These are phyloP conservation scores for Zelostemma sp. DNA, from an alignment of 1,140 invertebrate species.

Conservation along the genomic window DNA sequence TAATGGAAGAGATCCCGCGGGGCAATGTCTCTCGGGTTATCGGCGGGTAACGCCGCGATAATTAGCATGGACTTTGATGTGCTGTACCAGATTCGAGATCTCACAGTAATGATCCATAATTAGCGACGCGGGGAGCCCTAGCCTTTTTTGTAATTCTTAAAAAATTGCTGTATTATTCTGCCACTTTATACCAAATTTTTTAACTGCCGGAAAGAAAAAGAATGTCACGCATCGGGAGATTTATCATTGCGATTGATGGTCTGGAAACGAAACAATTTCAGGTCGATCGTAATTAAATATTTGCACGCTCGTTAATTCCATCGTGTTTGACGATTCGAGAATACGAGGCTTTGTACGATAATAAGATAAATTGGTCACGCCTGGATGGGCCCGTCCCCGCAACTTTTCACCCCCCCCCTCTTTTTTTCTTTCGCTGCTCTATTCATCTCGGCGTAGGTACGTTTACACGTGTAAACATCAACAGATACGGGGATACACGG, in stretches of 20 bases:
- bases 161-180: too few relatives aligned
- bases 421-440: slow-evolving; percentile 5
- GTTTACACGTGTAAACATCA: slow-evolving; percentile 30
- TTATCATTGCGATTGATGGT: too few relatives aligned
- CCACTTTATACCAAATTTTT: too few relatives aligned
- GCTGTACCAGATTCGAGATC: too few relatives aligned
- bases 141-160: too few relatives aligned
- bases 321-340: background rate
- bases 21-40: background rate
- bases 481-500: slow-evolving; percentile 17
- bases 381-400: background rate
- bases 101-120: too few relatives aligned
- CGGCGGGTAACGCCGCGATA: background rate
- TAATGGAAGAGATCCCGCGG: background rate
- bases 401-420: slow-evolving; percentile 2
- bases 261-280: too few relatives aligned
- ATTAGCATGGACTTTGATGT: background rate
- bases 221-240: too few relatives aligned
- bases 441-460: background rate
- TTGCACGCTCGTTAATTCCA: too few relatives aligned
- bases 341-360: background rate
- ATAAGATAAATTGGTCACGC: background rate
- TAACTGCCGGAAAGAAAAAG: too few relatives aligned
- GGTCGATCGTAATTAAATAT: too few relatives aligned
- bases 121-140: too few relatives aligned